Evolutionary conservation across 2,113 vertebrate genomes (phyloP).

Genomic region (Channa maculata): DNA sequence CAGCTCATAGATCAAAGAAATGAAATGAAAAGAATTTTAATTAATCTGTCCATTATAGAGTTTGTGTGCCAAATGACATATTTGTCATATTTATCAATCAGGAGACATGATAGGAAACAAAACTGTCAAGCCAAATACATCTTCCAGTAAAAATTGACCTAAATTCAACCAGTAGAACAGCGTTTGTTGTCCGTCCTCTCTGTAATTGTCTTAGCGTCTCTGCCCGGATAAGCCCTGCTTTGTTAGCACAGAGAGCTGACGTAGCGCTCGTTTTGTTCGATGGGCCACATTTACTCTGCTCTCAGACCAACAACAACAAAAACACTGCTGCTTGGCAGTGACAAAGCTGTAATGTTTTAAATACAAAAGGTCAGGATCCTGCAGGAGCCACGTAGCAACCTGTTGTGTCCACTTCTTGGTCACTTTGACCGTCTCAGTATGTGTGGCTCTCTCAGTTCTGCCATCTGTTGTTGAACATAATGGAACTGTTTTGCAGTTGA

Average conservation of each 20-base stretch:
- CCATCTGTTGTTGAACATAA: no score
- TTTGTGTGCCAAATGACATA: conserved; percentile 18
- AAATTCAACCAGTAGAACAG: conserved; percentile 38
- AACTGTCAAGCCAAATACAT: conserved; percentile 25
- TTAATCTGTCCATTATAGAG: conserved; percentile 10
- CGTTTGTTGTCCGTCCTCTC: conserved; percentile 42
- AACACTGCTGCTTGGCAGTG: conserved; percentile 42
- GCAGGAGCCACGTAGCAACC: not conserved
- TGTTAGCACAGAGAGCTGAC: conserved; percentile 73
- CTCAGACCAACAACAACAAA: conserved; percentile 42
- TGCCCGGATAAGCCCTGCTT: conserved; percentile 61
- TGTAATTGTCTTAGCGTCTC: conserved; percentile 55
- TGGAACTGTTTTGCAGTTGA: no score
- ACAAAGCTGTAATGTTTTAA: conserved; percentile 21
- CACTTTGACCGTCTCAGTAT: not conserved
- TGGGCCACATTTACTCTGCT: conserved; percentile 44
- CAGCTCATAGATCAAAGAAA: not conserved
- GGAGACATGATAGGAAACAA: not conserved
- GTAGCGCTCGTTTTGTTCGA: conserved; percentile 60
- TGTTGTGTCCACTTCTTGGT: not conserved
- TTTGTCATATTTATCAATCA: conserved; percentile 3
- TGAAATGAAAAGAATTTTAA: not conserved
- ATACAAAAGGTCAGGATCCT: conserved; percentile 6
- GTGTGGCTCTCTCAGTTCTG: not conserved
- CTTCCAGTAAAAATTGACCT: conserved; percentile 40